phyloP scores from a whole-genome alignment of 2,888 invertebrate genomes.

The Ophion ellenae region DNA sequence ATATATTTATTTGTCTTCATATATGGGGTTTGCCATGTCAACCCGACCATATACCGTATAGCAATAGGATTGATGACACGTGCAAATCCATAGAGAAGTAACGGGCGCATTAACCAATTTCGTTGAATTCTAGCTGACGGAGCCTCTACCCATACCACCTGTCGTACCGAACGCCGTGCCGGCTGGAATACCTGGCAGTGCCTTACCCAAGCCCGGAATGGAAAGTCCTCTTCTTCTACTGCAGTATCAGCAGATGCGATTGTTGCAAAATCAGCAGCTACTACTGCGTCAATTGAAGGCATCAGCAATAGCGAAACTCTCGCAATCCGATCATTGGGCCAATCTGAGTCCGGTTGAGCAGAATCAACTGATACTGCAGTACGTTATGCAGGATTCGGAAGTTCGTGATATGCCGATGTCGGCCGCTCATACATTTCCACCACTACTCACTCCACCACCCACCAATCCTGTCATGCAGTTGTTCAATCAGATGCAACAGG shows the following conservation, averaged over 20 bases:
- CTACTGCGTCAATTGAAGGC: constrained; percentile 81
- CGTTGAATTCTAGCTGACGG: constrained; percentile 71
- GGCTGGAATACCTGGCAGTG: constrained; percentile 74
- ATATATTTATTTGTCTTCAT: too few relatives aligned
- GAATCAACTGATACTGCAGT: constrained; percentile 85
- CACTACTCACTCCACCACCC: constrained; percentile 79
- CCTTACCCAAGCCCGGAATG: constrained; percentile 76
- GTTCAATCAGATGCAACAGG: constrained; percentile 86
- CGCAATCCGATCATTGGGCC: constrained; percentile 84
- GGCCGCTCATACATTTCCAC: constrained; percentile 80
- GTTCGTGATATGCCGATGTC: constrained; percentile 78
- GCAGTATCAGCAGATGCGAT: constrained; percentile 83
- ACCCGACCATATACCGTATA: too few relatives aligned
- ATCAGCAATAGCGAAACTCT: constrained; percentile 81
- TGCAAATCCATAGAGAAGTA: neutral
- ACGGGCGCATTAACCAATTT: neutral
- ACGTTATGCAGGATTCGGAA: constrained; percentile 83
- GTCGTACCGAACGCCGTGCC: constrained; percentile 75
- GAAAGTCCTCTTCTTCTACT: constrained; percentile 78
- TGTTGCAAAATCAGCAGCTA: constrained; percentile 83
- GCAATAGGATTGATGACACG: neutral
- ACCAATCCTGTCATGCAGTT: constrained; percentile 85
- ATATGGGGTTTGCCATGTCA: too few relatives aligned
- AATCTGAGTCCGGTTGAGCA: constrained; percentile 84
- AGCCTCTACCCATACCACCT: constrained; percentile 73